Evolutionary conservation across 30 jellyfish, hydroid and myxozoan genomes (phyloP), one percentile per base, ranked within the genome.

Genomic region (Mastigias papua): DNA sequence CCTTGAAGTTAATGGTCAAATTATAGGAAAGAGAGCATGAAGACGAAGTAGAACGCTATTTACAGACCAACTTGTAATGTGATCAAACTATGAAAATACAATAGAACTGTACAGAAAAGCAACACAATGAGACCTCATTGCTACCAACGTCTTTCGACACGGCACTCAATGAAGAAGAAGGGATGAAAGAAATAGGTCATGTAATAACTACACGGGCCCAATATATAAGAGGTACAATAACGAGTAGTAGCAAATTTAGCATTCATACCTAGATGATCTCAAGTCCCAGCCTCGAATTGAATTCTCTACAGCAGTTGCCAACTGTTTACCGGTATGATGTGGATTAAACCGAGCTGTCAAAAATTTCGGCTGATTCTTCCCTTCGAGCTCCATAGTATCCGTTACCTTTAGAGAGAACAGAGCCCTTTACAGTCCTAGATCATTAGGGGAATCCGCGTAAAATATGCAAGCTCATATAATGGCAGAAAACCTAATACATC

Each of bases 321-420:
- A 19, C 48, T 94, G 99, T 34, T 88, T 73, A 10, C 99, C 99
- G 0, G 98, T 93, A 79, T 94, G 99, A 76, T 94, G 99, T 13
- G 99, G 99, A 48, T 86, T 94, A 64, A 94, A 94, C 28, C 97
- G 86, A 17, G 97, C 99, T 9, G 84, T 76, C 26, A 54, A 81
- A 75, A 81, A 94, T 62, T 85, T 96, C 32, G 96, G 92, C 30
- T 89, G 97, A 28, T 80, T 79, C 86, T 89, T 94, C 11, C 99
- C 99, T 10, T 94, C 99, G 3, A 94, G 89, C 33, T 89, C 48
- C 86, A 89, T 78, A 35, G 96, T 61, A 65, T 86, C 97, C 23
- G 81, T 34, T 9, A 69, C 82, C 89, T 89, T 66, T n/a, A n/a
- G n/a, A n/a, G n/a, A n/a, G n/a, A n/a, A n/a, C n/a, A n/a, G n/a